Conservation (phyloP, 2,888 invertebrate genomes). For the Adelphocoris suturalis region DNA sequence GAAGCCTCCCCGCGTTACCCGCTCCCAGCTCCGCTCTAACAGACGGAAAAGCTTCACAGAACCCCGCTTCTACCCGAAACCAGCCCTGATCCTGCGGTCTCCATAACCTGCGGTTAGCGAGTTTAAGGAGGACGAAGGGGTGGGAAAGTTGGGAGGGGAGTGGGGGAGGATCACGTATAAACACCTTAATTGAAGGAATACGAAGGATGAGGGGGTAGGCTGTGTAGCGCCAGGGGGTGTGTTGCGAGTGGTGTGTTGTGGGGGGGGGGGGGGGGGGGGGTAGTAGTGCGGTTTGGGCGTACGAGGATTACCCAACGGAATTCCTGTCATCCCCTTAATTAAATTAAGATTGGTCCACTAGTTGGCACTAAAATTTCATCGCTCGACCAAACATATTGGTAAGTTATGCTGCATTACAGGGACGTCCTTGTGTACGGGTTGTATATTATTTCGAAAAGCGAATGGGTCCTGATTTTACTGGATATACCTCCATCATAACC, state of each 20-base stretch:
- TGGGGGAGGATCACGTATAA: slow-evolving; percentile 16
- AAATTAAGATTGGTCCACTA: not conserved
- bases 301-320: not conserved
- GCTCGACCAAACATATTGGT: no score
- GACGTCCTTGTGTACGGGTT: no score
- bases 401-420: no score
- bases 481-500: no score
- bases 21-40: no score
- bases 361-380: not conserved
- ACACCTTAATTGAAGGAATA: slow-evolving; percentile 36
- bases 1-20: no score
- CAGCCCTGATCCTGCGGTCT: slow-evolving; percentile 36
- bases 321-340: not conserved
- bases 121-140: not conserved
- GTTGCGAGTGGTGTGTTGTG: no score
- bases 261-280: not conserved
- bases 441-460: no score
- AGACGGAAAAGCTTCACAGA: not conserved
- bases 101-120: slow-evolving; percentile 8
- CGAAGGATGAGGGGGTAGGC: not conserved
- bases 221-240: not conserved
- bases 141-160: not conserved
- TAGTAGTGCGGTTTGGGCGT: not conserved
- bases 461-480: no score
- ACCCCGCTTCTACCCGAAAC: not conserved